Base-by-base conservation (phyloP, 2,113 vertebrate species). In the Axis porcinus region DNA sequence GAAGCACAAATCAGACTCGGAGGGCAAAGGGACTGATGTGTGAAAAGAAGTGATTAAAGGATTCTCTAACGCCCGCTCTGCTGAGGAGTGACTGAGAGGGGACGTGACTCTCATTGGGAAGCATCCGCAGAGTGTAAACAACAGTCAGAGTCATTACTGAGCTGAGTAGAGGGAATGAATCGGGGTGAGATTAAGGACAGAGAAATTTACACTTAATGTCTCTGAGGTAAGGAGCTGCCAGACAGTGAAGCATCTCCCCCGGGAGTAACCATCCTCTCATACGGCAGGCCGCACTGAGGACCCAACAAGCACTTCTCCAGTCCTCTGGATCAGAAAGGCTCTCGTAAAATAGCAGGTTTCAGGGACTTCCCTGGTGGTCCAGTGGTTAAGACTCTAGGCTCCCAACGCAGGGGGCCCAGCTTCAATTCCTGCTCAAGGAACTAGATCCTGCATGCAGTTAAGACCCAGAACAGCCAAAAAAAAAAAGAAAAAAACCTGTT, bases 111-210 rank as follows among this genome's bases (percentile, higher is more conserved):
- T 94, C 97, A 86, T 33, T 7, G 9, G 50, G 54, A 96, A 95
- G 45, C 11, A 47, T 88, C 92, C 95, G 52, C 64, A 57, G 70
- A 78, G 89, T 92, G 60, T 93, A 89, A 97, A 94, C 94, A 94
- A 70, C 60, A 62, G 33, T 79, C 95, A 92, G 60, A 83, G 67
- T 96, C 86, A 76, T 93, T 64, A 84, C 88, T 55, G 88, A 76
- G 70, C 64, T 89, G 78, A 97, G 67, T 2, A 45, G 88, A 64
- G 93, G 58, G 54, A 70, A 87, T 91, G 93, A 76, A 91, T 40
- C 87, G 91, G 70, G 86, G 89, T 95, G 88, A 93, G 91, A 97
- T 95, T 87, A 89, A 97, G 89, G 95, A 96, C 88, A 74, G 76
- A 94, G 84, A 92, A 94, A 94, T 90, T 74, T 94, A 79, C 67